phyloP scores from a whole-genome alignment of 2,797 vertebrate genomes.

The Crocodylus rhombifer region DNA sequence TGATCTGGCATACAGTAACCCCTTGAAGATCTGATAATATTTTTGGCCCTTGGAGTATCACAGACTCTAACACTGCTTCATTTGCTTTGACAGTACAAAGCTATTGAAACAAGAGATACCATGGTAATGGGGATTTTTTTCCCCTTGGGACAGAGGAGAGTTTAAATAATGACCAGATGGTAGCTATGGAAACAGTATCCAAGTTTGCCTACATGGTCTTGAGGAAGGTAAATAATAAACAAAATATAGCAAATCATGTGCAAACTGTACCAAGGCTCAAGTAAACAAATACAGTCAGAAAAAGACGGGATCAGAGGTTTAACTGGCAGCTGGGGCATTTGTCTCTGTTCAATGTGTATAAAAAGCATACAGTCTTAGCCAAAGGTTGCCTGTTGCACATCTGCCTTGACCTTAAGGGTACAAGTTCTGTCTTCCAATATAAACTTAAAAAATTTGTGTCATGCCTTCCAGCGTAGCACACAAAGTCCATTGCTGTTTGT shows the following conservation, averaged over 20 bases:
- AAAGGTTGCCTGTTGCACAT: constrained; percentile 8
- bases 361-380: background rate
- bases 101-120: background rate
- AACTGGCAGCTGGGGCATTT: background rate
- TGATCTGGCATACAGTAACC: background rate
- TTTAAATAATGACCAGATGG: constrained; percentile 22
- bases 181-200: constrained; percentile 58
- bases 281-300: constrained; percentile 25
- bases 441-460: background rate
- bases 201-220: constrained; percentile 30
- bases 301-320: background rate
- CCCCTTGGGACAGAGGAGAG: constrained; percentile 2
- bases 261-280: constrained; percentile 1
- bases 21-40: background rate
- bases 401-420: constrained; percentile 31
- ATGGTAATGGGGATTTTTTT: background rate
- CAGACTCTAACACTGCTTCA: background rate
- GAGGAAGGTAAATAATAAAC: constrained; percentile 43
- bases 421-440: background rate
- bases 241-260: constrained; percentile 3
- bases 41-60: background rate
- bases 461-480: background rate
- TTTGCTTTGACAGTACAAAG: background rate
- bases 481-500: background rate
- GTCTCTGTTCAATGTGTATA: background rate